Conservation (phyloP, 2,797 vertebrate genomes). For the Myotis vivesi region DNA sequence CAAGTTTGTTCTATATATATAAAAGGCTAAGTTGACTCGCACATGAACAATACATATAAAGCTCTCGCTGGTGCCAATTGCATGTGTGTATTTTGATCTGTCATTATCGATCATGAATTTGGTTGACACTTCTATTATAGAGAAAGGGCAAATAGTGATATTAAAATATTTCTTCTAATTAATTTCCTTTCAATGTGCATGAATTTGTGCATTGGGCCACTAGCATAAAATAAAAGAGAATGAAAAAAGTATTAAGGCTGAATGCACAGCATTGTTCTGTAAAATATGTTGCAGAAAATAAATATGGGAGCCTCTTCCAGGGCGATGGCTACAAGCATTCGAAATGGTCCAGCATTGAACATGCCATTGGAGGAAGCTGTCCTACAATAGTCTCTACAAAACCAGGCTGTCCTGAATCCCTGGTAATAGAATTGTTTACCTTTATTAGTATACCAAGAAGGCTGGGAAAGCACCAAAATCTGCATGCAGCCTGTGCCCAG, state of each 20-base stretch:
- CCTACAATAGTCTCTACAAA: not conserved
- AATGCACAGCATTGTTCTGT: not conserved
- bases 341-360: not conserved
- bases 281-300: not conserved
- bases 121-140: no score
- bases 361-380: not conserved
- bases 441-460: not conserved
- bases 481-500: not conserved
- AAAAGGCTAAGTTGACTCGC: no score
- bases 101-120: no score
- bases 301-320: not conserved
- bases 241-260: not conserved
- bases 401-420: not conserved
- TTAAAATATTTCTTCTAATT: no score
- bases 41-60: no score
- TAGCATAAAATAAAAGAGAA: not conserved
- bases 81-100: no score
- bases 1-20: no score
- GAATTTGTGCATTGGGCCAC: no score
- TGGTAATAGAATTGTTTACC: not conserved
- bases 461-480: not conserved
- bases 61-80: no score
- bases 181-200: no score
- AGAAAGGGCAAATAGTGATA: no score
- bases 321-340: not conserved